Evolutionary conservation across 2,888 invertebrate genomes (phyloP), one percentile per base, ranked within the genome.

Genomic region (Drosophila colorata): DNA sequence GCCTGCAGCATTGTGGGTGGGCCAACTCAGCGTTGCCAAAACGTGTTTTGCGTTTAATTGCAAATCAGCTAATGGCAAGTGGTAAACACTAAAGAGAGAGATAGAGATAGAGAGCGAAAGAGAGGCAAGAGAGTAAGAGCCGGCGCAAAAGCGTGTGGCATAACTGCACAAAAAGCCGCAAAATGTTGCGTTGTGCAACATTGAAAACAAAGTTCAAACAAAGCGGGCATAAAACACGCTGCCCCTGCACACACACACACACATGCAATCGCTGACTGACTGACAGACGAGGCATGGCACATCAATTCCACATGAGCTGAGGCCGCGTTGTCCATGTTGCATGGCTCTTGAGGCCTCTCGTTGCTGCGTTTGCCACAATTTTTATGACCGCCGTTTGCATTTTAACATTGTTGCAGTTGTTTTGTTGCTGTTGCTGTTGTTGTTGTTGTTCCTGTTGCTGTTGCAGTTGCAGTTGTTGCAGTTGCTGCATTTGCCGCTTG

Each of bases 21-120:
- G 82, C 83, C 59, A 43, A 44, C 57, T 58, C 47, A 56, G 16
- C 57, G 44, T 44, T 41, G 66, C 58, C 48, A 71, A 86, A 82
- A 86, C 84, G 84, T 84, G 84, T 85, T 87, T 84, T 74, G 88
- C 78, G 86, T 85, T 85, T 85, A 84, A 85, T 85, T 85, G 84
- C 83, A 85, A 84, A 82, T 86, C 80, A 77, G 74, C 74, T 74
- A 84, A 73, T 74, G 51, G 47, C 65, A 68, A 35, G 51, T 40
- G 47, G 14, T 5, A 16, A 64, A 35, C 31, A 7, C 18, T 5
- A 16, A 64, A 35, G 35, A 7, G 7, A 1, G 5, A 33, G 14
- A 35, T 0, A 18, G 14, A n/a, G 13, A 7, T 2, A 28, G 35
- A 53, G 41, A 38, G 49, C 7, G 35, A 5, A 6, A 13, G 25